Evolutionary conservation across 2,797 vertebrate genomes (phyloP), one percentile per base, ranked within the genome.

Genomic region (Anguilla obscura): DNA sequence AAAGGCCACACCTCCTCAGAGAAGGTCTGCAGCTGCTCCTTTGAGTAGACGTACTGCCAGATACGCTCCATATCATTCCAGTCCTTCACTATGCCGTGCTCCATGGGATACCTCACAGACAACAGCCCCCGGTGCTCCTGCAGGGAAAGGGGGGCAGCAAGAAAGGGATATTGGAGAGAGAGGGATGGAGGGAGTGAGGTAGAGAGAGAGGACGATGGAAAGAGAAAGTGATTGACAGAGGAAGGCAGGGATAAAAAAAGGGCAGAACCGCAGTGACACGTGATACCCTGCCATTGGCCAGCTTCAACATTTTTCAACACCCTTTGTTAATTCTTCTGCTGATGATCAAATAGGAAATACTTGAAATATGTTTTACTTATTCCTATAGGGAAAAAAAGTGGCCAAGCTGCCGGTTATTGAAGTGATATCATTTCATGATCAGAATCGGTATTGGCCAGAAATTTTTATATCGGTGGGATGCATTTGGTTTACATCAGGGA

Each of bases 61-160:
- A 98, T 97, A 87, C 97, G 95, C 92, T 98, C 97, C 97, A 98
- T 98, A 93, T 98, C 97, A 0, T 98, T 98, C 97, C 97, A 98
- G 95, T 98, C 97, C 8, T 96, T 97, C 54, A 98, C 97, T 1
- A 98, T 96, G 0, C 97, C 97, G 0, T 98, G 97, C 90, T 98
- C 97, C 97, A 98, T 98, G 2, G 97, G 97, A 88, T 98, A 98
- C 1, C 97, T 95, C 48, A 98, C 97, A 1, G 97, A 95, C 92
- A 98, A 90, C 93, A 98, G 88, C 3, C 97, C 97, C 66, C 97
- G 91, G 94, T 98, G 97, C 90, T 98, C 97, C 97, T 98, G 86
- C 18, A 54, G 33, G 63, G 74, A 3, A 56, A 58, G n/a, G 50
- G 74, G 18, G 36, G 14, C 16, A 40, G 12, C 12, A 14, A 36